phyloP scores from a whole-genome alignment of 2,888 invertebrate species.

The Drosophila lacicola region DNA sequence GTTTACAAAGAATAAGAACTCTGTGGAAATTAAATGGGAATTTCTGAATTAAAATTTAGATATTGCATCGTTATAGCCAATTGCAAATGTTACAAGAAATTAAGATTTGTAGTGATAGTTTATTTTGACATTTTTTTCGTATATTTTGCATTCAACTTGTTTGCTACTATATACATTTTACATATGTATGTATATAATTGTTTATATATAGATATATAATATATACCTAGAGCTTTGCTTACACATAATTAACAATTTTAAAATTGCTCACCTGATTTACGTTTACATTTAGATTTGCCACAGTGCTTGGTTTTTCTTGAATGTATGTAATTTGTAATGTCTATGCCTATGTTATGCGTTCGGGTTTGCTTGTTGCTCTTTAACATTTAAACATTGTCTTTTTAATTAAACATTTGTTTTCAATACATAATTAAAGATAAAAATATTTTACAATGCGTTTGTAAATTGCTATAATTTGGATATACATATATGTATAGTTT shows the following conservation, averaged over 20 bases:
- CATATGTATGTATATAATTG: slow-evolving; percentile 45
- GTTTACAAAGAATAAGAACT: not conserved
- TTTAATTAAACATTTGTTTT: slow-evolving; percentile 63
- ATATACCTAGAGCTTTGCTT: slow-evolving; percentile 64
- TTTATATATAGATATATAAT: slow-evolving; percentile 37
- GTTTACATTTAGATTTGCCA: slow-evolving; percentile 72
- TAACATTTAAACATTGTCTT: slow-evolving; percentile 66
- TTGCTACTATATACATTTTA: slow-evolving; percentile 60
- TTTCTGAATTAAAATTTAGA: slow-evolving; percentile 1
- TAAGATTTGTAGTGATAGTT: slow-evolving; percentile 45
- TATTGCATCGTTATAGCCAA: slow-evolving; percentile 17
- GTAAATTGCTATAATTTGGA: slow-evolving; percentile 44
- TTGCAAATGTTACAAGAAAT: slow-evolving; percentile 18
- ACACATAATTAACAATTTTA: slow-evolving; percentile 78
- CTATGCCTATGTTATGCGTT: slow-evolving; percentile 28
- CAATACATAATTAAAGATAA: slow-evolving; percentile 36
- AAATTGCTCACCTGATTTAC: slow-evolving; percentile 78
- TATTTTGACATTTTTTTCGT: slow-evolving; percentile 62
- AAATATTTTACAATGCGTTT: slow-evolving; percentile 52
- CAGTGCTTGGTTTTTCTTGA: slow-evolving; percentile 62
- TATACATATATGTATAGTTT: slow-evolving; percentile 23
- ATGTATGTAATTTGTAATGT: slow-evolving; percentile 35
- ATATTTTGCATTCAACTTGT: slow-evolving; percentile 52
- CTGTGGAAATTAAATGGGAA: slow-evolving; percentile 8
- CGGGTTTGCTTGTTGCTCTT: slow-evolving; percentile 30